Conservation (phyloP, 2,888 invertebrate species). For the Ditula angustiorana region DNA sequence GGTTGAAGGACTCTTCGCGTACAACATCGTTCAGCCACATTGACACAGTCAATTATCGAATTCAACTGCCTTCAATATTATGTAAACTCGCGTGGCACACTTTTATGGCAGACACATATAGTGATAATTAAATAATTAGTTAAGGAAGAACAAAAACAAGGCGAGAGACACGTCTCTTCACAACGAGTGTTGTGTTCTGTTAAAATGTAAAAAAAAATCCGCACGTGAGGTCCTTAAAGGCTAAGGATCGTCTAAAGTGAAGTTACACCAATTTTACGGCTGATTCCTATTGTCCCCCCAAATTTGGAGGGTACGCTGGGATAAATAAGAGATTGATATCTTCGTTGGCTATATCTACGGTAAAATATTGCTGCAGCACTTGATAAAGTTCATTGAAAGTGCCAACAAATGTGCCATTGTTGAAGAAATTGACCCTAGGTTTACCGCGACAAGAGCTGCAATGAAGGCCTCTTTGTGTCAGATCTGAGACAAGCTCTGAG, state of each 20-base stretch:
- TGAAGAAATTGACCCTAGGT: slow-evolving; percentile 44
- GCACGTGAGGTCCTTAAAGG: slow-evolving; percentile 24
- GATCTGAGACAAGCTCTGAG: slow-evolving; percentile 44
- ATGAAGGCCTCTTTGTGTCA: slow-evolving; percentile 42
- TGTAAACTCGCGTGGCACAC: no score
- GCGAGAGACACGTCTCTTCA: no score
- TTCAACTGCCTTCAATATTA: no score
- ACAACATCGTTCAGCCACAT: no score
- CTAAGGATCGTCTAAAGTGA: slow-evolving; percentile 3
- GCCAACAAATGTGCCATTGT: slow-evolving; percentile 52
- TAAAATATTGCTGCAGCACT: slow-evolving; percentile 45
- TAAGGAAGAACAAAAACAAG: no score
- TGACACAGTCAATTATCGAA: no score
- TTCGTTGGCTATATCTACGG: slow-evolving; percentile 15
- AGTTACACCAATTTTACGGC: background rate
- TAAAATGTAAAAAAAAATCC: no score
- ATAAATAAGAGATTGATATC: slow-evolving; percentile 40
- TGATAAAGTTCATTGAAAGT: slow-evolving; percentile 40
- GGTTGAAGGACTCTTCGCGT: no score
- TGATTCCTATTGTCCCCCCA: slow-evolving; percentile 5
- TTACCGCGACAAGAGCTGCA: slow-evolving; percentile 34
- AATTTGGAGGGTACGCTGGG: slow-evolving; percentile 42
- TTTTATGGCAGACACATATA: no score
- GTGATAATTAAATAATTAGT: no score
- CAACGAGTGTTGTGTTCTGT: no score